Conservation (phyloP, 2,797 vertebrate genomes). For the Lithobates sylvaticus region DNA sequence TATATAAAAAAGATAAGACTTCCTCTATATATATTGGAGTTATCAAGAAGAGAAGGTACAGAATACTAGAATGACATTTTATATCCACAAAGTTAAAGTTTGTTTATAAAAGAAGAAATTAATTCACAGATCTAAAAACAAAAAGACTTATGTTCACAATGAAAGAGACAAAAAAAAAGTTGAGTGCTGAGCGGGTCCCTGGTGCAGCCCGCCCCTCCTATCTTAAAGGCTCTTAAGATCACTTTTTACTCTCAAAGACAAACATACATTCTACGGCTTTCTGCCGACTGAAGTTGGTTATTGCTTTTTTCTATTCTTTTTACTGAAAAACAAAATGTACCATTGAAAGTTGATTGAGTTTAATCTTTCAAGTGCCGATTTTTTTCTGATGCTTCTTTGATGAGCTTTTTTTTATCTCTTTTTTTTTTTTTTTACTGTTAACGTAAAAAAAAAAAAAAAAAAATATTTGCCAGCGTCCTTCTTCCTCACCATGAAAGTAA, state of each 20-base stretch:
- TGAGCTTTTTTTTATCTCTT: neutral
- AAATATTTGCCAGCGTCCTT: neutral
- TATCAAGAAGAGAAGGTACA: no score
- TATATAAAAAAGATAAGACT: no score
- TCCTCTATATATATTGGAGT: no score
- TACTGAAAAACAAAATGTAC: neutral
- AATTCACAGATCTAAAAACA: no score
- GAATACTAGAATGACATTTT: no score
- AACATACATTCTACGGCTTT: neutral
- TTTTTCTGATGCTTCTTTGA: constrained; percentile 27
- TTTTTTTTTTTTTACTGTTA: neutral
- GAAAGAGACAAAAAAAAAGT: no score
- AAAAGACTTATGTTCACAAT: no score
- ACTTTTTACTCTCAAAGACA: neutral
- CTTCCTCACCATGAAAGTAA: neutral
- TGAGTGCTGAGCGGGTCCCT: no score
- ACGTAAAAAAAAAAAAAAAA: neutral
- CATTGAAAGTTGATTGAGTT: constrained; percentile 19
- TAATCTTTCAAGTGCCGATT: constrained; percentile 13
- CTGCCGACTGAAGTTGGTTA: neutral
- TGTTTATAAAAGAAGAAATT: no score
- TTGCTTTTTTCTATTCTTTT: neutral
- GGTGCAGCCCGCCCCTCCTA: neutral
- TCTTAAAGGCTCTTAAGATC: neutral
- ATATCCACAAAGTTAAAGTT: no score